Evolutionary conservation across 1,140 invertebrate species (phyloP).

Genomic region (Drosophila prosaltans): DNA sequence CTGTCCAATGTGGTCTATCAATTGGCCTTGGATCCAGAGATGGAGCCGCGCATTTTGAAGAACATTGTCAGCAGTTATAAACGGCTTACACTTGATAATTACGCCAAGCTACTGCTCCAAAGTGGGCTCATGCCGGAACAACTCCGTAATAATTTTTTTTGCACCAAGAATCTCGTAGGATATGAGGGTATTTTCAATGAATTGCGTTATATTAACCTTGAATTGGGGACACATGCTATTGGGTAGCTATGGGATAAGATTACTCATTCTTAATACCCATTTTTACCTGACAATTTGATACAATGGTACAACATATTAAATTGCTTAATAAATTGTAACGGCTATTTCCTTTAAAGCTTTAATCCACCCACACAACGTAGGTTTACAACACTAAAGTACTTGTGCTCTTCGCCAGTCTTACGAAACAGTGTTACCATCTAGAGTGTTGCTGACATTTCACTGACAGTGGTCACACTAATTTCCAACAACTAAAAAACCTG

Average conservation of each 20-base stretch:
- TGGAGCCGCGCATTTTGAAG: conserved; percentile 8
- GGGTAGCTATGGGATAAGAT: not conserved
- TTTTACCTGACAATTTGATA: not conserved
- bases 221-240: not conserved
- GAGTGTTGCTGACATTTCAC: no score
- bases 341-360: not conserved
- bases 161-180: not conserved
- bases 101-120: not conserved
- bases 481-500: not conserved
- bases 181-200: not conserved
- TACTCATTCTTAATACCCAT: not conserved
- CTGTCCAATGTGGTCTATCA: conserved; percentile 11
- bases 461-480: not conserved
- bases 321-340: not conserved
- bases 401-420: no score
- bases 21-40: conserved; percentile 15
- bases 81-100: not conserved
- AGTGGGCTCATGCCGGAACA: conserved; percentile 1
- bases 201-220: not conserved
- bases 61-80: conserved; percentile 11
- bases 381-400: not conserved
- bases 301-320: not conserved
- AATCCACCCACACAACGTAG: not conserved
- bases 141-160: conserved; percentile 5
- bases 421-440: no score